Base-by-base conservation (phyloP, 1,140 invertebrate species). In the Agraylea sexmaculata region DNA sequence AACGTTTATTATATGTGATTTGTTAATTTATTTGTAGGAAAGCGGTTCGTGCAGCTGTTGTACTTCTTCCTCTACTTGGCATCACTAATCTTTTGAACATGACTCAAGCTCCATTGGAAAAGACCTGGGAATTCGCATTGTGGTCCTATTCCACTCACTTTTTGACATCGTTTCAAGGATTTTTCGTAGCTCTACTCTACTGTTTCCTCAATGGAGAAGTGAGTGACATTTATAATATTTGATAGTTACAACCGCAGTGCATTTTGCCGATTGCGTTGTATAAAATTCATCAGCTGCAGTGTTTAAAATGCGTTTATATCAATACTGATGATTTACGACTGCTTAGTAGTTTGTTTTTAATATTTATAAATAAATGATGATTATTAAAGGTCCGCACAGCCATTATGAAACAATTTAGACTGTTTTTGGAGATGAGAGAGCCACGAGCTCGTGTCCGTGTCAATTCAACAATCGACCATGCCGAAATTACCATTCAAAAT, bases 131-230 rank as follows among this genome's bases (percentile, higher is more conserved):
- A 40, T 90, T 91, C 51, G 82, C 76, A 1, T 43, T 83, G 0
- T 91, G 86, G 85, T 78, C 77, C 0, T 90, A 86, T 55, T 68
- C 68, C 1, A 80, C 82, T 0, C 80, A 87, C 53, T 83, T 87
- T 50, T 64, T 91, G 8, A 76, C 75, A 2, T 85, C 86, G 1
- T 89, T 88, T 54, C 84, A 92, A 67, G 87, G 87, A 2, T 79
- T 89, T 43, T 83, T 89, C 52, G 78, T 91, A 18, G 78, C 84
- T 1, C 70, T 80, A 2, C 63, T 91, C 13, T 92, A 91, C 58
- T 93, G 87, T 55, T 90, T 91, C 51, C 60, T 86, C 20, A 92
- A 92, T 52, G 80, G 80, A 35, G 88, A 93, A 75, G 87, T 89
- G 64, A 73, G 37, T 25, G 13, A 6, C 20, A 21, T 23, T 37